A percentile compares a stretch with the other conserved stretches of the same genome.
Conservation (phyloP, 2,888 invertebrate species). For the Omphaloscelis lunosa region DNA sequence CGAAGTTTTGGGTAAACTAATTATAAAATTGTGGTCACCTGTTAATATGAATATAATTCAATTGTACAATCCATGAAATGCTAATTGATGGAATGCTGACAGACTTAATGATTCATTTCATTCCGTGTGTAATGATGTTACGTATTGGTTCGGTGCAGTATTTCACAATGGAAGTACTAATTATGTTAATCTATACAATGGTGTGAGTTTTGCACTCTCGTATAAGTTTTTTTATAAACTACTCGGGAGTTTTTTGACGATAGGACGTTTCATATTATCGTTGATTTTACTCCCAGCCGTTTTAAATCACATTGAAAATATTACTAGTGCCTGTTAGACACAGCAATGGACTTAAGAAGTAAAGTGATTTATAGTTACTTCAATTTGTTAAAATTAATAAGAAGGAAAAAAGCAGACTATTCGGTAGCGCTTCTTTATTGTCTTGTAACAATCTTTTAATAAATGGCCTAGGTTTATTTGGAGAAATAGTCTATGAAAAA, state of each 20-base stretch:
- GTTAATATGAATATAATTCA: slow-evolving; percentile 61
- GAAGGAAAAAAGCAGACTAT: neutral
- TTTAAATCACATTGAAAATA: neutral
- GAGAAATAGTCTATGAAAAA: slow-evolving; percentile 41
- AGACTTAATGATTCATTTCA: slow-evolving; percentile 77
- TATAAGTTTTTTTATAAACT: slow-evolving; percentile 15
- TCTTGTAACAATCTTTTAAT: slow-evolving; percentile 18
- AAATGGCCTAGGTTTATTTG: slow-evolving; percentile 40
- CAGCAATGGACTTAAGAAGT: neutral
- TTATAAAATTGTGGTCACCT: slow-evolving; percentile 61
- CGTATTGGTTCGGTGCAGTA: slow-evolving; percentile 70
- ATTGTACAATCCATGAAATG: slow-evolving; percentile 69
- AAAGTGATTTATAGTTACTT: neutral
- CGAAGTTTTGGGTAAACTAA: slow-evolving; percentile 60
- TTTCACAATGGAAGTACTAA: slow-evolving; percentile 54
- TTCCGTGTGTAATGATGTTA: slow-evolving; percentile 77
- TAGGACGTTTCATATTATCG: neutral
- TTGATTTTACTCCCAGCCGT: neutral
- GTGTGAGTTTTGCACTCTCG: slow-evolving; percentile 19
- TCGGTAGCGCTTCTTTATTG: slow-evolving; percentile 10
- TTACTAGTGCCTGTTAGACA: too few relatives aligned
- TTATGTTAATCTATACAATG: slow-evolving; percentile 55
- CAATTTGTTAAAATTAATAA: slow-evolving; percentile 15
- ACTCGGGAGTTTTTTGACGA: neutral
- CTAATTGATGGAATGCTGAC: slow-evolving; percentile 79